phyloP scores from a whole-genome alignment of 1,140 invertebrate genomes.

The Drosophila pallidifrons region DNA sequence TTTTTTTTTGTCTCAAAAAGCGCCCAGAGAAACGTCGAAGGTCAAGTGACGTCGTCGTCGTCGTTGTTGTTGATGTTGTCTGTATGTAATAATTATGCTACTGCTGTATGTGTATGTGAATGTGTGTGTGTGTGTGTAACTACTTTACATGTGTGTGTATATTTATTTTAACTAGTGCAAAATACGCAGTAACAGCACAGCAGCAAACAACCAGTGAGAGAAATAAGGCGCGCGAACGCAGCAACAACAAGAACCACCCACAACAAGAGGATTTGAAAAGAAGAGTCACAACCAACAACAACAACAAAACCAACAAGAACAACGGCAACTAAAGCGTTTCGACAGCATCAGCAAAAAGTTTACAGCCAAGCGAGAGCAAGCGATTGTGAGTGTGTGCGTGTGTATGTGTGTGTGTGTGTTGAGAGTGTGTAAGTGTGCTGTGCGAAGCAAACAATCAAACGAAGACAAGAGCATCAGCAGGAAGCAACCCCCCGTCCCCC shows the following conservation, averaged over 20 bases:
- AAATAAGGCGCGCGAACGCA: constrained; percentile 2
- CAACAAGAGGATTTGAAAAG: constrained; percentile 3
- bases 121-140: constrained; percentile 6
- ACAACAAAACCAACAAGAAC: background rate
- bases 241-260: background rate
- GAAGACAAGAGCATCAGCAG: constrained; percentile 20
- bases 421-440: background rate
- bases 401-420: background rate
- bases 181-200: constrained; percentile 38
- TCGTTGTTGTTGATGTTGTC: background rate
- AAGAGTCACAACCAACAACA: constrained; percentile 15
- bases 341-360: constrained; percentile 10
- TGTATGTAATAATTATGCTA: constrained; percentile 36
- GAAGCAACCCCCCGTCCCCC: background rate
- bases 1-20: background rate
- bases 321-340: background rate
- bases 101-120: constrained; percentile 10
- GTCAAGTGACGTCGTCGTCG: constrained; percentile 64
- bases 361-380: constrained; percentile 6
- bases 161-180: constrained; percentile 35
- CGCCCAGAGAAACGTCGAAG: constrained; percentile 42
- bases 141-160: constrained; percentile 15
- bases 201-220: constrained; percentile 2
- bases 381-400: background rate
- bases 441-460: constrained; percentile 13